These are phyloP conservation scores for Tauraco erythrolophus DNA, from an alignment of 2,113 vertebrate species.

Conservation along the genomic window DNA sequence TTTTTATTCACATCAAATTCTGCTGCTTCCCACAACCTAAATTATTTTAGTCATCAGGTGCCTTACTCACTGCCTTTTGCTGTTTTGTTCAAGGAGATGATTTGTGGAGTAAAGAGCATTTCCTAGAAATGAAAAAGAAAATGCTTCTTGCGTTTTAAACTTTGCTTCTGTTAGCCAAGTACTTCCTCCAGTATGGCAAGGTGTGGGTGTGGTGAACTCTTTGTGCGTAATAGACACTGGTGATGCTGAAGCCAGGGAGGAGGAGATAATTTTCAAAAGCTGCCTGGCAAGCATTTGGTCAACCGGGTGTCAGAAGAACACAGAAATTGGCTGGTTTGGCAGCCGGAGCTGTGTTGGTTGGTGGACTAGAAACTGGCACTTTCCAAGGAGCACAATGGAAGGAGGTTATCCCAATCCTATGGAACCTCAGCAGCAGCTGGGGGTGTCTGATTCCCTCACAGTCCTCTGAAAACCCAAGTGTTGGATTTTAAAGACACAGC, in stretches of 20 bases:
- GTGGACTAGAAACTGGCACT: neutral
- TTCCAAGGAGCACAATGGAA: neutral
- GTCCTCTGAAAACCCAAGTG: neutral
- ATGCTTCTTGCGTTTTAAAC: constrained; percentile 26
- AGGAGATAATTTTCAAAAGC: neutral
- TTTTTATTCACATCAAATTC: constrained; percentile 34
- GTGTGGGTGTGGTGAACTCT: constrained; percentile 66
- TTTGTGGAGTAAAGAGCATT: neutral
- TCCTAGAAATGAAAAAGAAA: constrained; percentile 28
- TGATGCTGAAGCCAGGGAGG: constrained; percentile 44
- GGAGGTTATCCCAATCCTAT: neutral
- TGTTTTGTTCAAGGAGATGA: constrained; percentile 29
- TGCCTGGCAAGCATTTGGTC: constrained; percentile 26
- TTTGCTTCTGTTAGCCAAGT: constrained; percentile 35
- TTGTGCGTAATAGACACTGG: constrained; percentile 66
- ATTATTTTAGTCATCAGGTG: constrained; percentile 54
- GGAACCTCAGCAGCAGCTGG: neutral
- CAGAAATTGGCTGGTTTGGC: neutral
- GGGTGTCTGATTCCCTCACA: neutral
- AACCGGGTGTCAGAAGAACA: neutral
- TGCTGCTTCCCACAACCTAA: constrained; percentile 39
- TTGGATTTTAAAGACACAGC: neutral
- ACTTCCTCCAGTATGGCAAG: constrained; percentile 44
- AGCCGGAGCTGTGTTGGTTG: neutral
- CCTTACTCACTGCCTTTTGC: constrained; percentile 46